A percentile compares a stretch with the other conserved stretches of the same genome.
These are phyloP conservation scores for Coregonus suidteri DNA, from an alignment of 2,797 vertebrate species.

Conservation along the genomic window DNA sequence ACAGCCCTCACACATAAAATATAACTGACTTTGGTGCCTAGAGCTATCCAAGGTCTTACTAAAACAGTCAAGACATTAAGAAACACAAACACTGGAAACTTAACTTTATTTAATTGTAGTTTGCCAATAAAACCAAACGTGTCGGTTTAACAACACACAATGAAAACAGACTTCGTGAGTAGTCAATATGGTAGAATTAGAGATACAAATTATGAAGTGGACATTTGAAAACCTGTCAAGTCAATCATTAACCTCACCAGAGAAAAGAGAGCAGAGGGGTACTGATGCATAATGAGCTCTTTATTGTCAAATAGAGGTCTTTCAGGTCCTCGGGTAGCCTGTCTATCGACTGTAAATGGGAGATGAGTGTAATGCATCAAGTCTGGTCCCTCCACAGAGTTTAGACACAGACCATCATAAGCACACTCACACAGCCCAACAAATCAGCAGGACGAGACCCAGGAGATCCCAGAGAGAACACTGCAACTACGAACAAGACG, in stretches of 20 bases:
- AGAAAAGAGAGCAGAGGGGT: background rate
- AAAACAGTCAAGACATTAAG: background rate
- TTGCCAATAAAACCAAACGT: background rate
- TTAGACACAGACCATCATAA: constrained; percentile 80
- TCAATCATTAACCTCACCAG: background rate
- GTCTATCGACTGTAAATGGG: background rate
- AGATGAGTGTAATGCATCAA: constrained; percentile 60
- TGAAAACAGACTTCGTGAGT: background rate
- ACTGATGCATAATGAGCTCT: constrained; percentile 17
- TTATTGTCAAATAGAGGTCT: constrained; percentile 51
- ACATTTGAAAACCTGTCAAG: background rate
- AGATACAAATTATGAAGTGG: background rate
- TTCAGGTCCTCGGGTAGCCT: constrained; percentile 3
- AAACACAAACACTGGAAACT: background rate
- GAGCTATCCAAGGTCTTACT: background rate
- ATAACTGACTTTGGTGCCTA: background rate
- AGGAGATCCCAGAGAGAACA: constrained; percentile 13
- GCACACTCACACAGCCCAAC: constrained; percentile 54
- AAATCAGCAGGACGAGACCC: constrained; percentile 8
- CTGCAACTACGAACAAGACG: background rate
- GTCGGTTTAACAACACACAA: background rate
- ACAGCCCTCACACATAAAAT: background rate
- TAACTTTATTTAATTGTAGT: background rate
- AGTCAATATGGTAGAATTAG: background rate
- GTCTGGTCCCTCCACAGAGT: constrained; percentile 65